Conservation (phyloP, 2,888 invertebrate species). For the Ariolimax columbianus region DNA sequence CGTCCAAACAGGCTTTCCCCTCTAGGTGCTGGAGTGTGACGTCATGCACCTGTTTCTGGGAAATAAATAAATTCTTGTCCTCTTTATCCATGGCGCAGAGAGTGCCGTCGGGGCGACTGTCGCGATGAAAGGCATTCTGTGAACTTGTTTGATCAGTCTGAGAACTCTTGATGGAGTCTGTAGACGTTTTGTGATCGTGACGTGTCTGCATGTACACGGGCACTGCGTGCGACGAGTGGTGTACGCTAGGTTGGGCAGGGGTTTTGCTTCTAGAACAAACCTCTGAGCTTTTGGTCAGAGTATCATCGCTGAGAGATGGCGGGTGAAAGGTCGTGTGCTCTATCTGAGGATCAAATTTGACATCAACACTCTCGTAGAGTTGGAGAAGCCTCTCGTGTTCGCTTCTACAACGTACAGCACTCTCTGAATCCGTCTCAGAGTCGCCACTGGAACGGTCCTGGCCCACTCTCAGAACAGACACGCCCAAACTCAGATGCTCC, state of each 20-base stretch:
- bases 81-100: too few species aligned
- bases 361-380: background rate
- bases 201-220: background rate
- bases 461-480: background rate
- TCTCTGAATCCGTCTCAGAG: conserved; percentile 1
- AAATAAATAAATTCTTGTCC: too few species aligned
- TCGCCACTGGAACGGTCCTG: background rate
- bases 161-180: background rate
- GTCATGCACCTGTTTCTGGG: too few species aligned
- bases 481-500: background rate
- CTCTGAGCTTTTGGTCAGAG: background rate
- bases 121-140: background rate
- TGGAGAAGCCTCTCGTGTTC: background rate
- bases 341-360: background rate
- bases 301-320: background rate
- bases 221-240: background rate
- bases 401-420: background rate
- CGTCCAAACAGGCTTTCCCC: too few species aligned
- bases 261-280: background rate
- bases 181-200: background rate
- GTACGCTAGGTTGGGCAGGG: background rate
- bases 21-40: too few species aligned
- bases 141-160: background rate
- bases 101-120: too few species aligned
- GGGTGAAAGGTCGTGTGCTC: background rate